phyloP scores from a whole-genome alignment of 2,797 vertebrate genomes.

The Gymnoscopelus braueri region DNA sequence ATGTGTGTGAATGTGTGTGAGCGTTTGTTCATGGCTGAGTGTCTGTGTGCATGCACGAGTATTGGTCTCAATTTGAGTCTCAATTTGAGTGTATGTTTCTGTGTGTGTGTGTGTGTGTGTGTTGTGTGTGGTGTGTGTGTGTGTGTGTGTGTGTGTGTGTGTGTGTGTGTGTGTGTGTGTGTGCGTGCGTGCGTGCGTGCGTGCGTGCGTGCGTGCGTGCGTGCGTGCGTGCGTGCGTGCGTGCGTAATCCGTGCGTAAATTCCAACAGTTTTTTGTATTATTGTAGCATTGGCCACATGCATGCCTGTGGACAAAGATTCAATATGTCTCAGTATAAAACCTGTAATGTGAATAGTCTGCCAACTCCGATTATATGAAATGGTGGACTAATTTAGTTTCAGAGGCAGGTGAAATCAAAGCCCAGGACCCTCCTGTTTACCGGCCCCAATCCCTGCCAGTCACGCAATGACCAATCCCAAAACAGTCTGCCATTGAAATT shows the following conservation, averaged over 20 bases:
- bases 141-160: not conserved
- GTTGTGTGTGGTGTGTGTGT: not conserved
- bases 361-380: slow-evolving; percentile 34
- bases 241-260: too few relatives aligned
- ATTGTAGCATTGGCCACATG: slow-evolving; percentile 36
- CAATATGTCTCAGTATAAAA: slow-evolving; percentile 47
- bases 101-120: not conserved
- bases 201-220: not conserved
- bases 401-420: slow-evolving; percentile 44
- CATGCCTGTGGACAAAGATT: slow-evolving; percentile 47
- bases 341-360: slow-evolving; percentile 50
- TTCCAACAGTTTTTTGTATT: not conserved
- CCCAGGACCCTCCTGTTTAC: not conserved
- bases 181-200: not conserved
- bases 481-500: not conserved
- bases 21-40: not conserved
- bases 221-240: not conserved
- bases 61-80: not conserved
- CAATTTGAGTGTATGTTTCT: not conserved
- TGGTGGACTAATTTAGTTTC: slow-evolving; percentile 28
- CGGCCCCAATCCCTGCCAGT: not conserved
- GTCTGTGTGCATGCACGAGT: not conserved
- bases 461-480: not conserved
- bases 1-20: slow-evolving; percentile 25
- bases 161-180: not conserved